Conservation (phyloP, 2,888 invertebrate species). For the Timema podura region DNA sequence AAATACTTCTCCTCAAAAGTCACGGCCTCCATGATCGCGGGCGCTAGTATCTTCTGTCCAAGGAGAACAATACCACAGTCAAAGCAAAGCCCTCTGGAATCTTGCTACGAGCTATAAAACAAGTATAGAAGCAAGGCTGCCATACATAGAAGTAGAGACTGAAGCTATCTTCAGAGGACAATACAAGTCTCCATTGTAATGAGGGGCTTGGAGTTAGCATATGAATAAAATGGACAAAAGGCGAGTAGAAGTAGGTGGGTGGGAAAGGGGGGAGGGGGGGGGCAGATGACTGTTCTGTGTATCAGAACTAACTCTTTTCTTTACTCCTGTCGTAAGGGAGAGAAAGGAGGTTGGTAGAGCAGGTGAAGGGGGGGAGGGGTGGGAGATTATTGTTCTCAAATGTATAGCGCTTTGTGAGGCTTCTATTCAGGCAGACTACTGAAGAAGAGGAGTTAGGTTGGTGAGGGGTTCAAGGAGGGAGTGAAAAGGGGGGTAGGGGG, state of each 20-base stretch:
- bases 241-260: constrained; percentile 24
- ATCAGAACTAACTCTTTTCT: constrained; percentile 35
- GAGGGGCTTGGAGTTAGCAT: constrained; percentile 33
- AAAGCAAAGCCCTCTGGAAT: too few relatives aligned
- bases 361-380: constrained; percentile 16
- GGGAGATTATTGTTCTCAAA: constrained; percentile 32
- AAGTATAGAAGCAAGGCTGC: too few relatives aligned
- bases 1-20: too few relatives aligned
- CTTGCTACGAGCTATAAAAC: too few relatives aligned
- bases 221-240: constrained; percentile 35
- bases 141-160: neutral
- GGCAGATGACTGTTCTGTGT: constrained; percentile 28
- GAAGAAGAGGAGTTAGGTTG: neutral
- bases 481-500: neutral
- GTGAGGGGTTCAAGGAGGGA: neutral
- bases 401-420: constrained; percentile 34
- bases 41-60: too few relatives aligned
- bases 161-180: constrained; percentile 27
- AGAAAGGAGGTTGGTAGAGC: constrained; percentile 24
- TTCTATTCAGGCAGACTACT: constrained; percentile 28
- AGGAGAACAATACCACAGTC: too few relatives aligned
- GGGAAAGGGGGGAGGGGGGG: constrained; percentile 20
- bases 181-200: constrained; percentile 33
- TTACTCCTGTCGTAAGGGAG: constrained; percentile 29
- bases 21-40: too few relatives aligned